Base-by-base conservation (phyloP, 2,888 invertebrate species). In the Noctua pronuba region DNA sequence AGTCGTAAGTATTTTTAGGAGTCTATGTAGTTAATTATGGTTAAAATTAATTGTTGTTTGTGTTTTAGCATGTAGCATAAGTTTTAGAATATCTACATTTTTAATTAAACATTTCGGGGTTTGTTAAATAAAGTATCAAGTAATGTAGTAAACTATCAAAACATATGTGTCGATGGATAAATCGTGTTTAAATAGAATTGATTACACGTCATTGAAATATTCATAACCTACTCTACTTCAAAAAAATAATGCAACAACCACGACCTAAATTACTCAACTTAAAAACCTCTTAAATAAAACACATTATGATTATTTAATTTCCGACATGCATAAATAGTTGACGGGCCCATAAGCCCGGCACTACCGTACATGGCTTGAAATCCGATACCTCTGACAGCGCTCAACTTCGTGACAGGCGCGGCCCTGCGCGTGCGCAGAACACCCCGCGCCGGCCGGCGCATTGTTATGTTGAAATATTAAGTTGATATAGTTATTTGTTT, bases 281-380 rank as follows among this genome's bases (percentile, higher is more conserved):
- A n/a, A 49, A 65, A n/a, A 65, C 1, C 21, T 70, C 18, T 58
- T 64, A n/a, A 85, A 72, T 71, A 68, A 71, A 76, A 68, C 8
- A 67, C 38, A 71, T 41, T 41, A 74, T 71, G 41, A 44, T 60
- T 28, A 74, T 74, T 58, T 78, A 75, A 86, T 79, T 76, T 85
- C 68, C 49, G 79, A 69, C 68, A 76, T 77, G 74, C 65, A 77
- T 76, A 84, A 79, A 85, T 86, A 80, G 73, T 78, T 84, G 60
- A 60, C 74, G 49, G 73, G 66, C 31, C 66, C 71, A 74, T 83
- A 79, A 86, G 74, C 73, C 77, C 58, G 77, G 75, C 49, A 83
- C 79, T 90, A 87, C 90, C 88, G 85, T 84, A 89, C 79, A 87
- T 81, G 87, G 86, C 60, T 46, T 83, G 92, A 86, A 91, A 92